Conservation (phyloP, 2,113 vertebrate species). For the Columbina picui region DNA sequence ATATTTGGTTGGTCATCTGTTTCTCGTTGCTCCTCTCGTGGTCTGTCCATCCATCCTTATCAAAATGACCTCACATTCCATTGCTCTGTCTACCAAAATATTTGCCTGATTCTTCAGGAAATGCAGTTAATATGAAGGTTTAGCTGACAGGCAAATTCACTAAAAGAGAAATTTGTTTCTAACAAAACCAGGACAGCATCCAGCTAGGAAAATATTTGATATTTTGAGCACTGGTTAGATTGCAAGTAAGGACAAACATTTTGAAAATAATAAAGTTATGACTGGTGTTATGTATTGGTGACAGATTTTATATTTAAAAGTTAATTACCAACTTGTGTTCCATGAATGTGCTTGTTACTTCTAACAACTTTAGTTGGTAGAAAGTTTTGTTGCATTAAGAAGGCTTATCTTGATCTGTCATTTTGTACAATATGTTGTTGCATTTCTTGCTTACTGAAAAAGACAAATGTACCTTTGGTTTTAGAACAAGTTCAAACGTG, state of each 20-base stretch:
- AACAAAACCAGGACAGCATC: no score
- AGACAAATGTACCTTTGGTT: slow-evolving; percentile 35
- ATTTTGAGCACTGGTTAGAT: neutral
- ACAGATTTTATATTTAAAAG: neutral
- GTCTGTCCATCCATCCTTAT: no score
- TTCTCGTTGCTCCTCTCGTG: no score
- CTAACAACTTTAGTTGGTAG: neutral
- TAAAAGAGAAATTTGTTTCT: no score
- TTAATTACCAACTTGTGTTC: neutral
- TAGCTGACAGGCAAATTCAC: no score
- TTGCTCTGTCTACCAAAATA: no score
- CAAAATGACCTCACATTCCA: no score
- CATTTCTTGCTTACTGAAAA: neutral
- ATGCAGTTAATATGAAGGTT: no score
- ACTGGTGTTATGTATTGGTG: neutral
- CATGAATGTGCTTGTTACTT: neutral
- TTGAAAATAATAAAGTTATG: neutral
- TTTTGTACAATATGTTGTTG: neutral
- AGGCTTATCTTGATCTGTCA: neutral
- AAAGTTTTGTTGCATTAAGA: neutral
- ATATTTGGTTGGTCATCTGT: no score
- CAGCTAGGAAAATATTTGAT: neutral
- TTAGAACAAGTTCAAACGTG: slow-evolving; percentile 98
- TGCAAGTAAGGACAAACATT: neutral
- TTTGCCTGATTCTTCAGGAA: no score